Evolutionary conservation across 2,113 vertebrate species (phyloP).

Genomic region (Sceloporus undulatus): DNA sequence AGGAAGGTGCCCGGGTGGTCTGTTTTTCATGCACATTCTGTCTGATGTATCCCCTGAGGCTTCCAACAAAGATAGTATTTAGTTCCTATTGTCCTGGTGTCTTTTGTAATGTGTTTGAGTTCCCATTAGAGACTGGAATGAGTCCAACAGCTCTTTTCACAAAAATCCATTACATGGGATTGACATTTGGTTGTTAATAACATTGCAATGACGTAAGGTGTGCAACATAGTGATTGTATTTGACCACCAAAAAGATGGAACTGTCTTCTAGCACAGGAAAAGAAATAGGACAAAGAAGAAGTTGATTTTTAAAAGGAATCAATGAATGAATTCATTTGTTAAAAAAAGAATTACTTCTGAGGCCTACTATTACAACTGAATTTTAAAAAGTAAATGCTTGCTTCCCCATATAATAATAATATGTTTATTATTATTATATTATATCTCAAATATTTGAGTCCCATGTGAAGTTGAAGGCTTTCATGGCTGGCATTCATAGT

Average conservation of each 20-base stretch:
- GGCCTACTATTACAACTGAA: too few relatives aligned
- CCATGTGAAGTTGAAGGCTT: too few relatives aligned
- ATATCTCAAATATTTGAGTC: too few relatives aligned
- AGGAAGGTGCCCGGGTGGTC: background rate
- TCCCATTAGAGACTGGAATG: conserved; percentile 9
- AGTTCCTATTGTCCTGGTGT: background rate
- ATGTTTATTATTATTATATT: too few relatives aligned
- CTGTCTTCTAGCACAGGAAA: background rate
- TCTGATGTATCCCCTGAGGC: background rate
- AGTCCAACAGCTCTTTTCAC: conserved; percentile 14
- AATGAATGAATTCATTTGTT: too few relatives aligned
- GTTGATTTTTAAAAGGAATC: too few relatives aligned
- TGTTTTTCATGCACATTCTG: conserved; percentile 18
- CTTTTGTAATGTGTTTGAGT: conserved; percentile 2
- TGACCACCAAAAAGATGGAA: background rate
- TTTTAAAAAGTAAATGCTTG: too few relatives aligned
- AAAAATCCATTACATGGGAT: background rate
- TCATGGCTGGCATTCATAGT: too few relatives aligned
- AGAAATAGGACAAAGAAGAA: background rate
- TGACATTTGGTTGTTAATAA: conserved; percentile 4
- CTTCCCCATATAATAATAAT: too few relatives aligned
- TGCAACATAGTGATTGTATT: background rate
- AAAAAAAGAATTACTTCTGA: too few relatives aligned
- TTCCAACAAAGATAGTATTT: conserved; percentile 21
- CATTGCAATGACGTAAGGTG: background rate